Evolutionary conservation across 2,113 vertebrate species (phyloP), one percentile per base, ranked within the genome.

Genomic region (Peromyscus maniculatus): DNA sequence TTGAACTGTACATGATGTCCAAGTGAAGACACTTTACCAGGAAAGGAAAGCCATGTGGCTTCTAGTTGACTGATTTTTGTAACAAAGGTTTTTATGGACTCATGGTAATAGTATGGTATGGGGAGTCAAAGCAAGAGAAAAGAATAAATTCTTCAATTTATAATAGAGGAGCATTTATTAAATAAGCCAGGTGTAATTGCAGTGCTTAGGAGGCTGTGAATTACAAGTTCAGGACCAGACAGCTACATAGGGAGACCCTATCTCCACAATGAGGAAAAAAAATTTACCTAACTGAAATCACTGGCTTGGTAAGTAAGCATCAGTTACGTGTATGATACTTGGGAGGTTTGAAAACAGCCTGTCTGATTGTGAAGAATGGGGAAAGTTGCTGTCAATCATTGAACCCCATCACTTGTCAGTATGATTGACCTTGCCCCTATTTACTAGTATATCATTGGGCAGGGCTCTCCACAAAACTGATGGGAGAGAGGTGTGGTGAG

Each of bases 21-120:
- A 98, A 98, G 97, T 98, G 96, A 98, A 98, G 98, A 96, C 97
- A 98, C 91, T 98, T 98, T 98, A 82, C 97, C 96, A 96, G 87
- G 94, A 96, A 87, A 88, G 57, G 64, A 96, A 95, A 90, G 91
- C 75, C 89, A 89, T 84, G 46, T 4, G 0, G 46, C 96, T 86
- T 95, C 93, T 88, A 78, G 83, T 90, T 96, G 94, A 93, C 98
- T 97, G 88, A 91, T 93, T 89, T 89, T 92, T 88, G 59, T 94
- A 97, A 92, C 94, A 97, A 91, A 78, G 26, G 43, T 77, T 89
- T 93, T 94, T 96, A 67, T 46, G 91, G 93, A 95, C 59, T 43
- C 77, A 8, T 95, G 66, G 88, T 93, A 93, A 95, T 96, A 82
- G 17, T 83, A 55, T 52, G 43, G 3, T 64, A 24, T 24, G 19